Evolutionary conservation across 2,113 vertebrate species (phyloP).

Genomic region (Ochotona princeps): DNA sequence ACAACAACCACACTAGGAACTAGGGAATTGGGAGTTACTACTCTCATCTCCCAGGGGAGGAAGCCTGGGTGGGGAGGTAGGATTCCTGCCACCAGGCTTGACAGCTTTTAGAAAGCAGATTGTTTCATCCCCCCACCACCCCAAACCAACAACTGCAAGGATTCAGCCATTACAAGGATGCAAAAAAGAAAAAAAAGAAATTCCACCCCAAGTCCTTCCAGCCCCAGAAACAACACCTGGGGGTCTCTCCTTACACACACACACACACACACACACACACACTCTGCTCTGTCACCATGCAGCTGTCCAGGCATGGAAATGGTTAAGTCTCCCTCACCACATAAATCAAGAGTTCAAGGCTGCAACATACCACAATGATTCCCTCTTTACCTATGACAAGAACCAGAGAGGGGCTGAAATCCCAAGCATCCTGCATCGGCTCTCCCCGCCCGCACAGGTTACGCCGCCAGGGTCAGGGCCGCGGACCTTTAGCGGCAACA

Average conservation of each 20-base stretch:
- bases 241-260: neutral
- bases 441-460: constrained; percentile 88
- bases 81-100: neutral
- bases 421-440: constrained; percentile 87
- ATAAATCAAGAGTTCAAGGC: constrained; percentile 90
- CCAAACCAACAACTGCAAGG: neutral
- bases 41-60: neutral
- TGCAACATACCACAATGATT: constrained; percentile 75
- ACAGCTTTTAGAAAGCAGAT: neutral
- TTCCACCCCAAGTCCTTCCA: too few species aligned
- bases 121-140: neutral
- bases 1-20: too few species aligned
- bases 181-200: neutral
- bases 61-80: neutral
- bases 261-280: neutral
- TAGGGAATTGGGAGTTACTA: accelerated
- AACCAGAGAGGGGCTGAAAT: constrained; percentile 90
- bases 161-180: neutral
- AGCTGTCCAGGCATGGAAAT: constrained; percentile 79
- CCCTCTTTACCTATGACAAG: constrained; percentile 87
- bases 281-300: neutral
- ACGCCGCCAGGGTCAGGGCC: constrained; percentile 87
- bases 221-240: neutral
- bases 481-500: constrained; percentile 87
- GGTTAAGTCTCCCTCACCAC: constrained; percentile 84